Evolutionary conservation across 2,797 vertebrate genomes (phyloP).

Genomic region (Aldrovandia affinis): DNA sequence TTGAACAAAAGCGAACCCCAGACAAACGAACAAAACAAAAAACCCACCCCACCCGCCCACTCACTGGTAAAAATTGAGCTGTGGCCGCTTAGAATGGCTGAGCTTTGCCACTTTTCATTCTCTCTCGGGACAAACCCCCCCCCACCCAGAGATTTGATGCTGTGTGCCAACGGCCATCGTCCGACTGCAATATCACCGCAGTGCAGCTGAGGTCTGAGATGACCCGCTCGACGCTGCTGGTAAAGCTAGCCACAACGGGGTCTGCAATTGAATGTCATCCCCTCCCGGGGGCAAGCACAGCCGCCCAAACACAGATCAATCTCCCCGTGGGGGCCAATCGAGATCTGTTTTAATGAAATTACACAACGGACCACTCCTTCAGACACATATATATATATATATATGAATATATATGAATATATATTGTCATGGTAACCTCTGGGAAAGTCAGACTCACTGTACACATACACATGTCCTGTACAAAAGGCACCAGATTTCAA

Average conservation of each 20-base stretch:
- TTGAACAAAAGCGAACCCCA: not conserved
- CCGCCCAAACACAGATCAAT: slow-evolving; percentile 7
- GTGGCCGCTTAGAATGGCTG: not conserved
- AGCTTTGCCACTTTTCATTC: not conserved
- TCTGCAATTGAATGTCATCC: not conserved
- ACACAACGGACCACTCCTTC: slow-evolving; percentile 33
- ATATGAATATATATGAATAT: not conserved
- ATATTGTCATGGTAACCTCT: slow-evolving; percentile 5
- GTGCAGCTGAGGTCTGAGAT: no score
- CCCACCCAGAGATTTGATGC: not conserved
- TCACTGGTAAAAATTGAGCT: slow-evolving; percentile 20
- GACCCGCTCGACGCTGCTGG: not conserved
- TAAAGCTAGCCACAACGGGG: not conserved
- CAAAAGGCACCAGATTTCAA: slow-evolving; percentile 15
- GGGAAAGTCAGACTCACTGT: slow-evolving; percentile 1
- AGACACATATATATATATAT: not conserved
- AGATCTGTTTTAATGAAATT: slow-evolving; percentile 27
- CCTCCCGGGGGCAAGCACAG: not conserved
- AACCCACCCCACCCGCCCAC: not conserved
- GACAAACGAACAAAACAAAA: not conserved
- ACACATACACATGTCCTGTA: slow-evolving; percentile 19
- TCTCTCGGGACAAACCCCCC: not conserved
- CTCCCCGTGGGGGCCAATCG: not conserved
- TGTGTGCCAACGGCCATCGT: not conserved
- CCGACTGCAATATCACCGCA: not conserved